Percentiles rank a stretch among this genome's conserved stretches.
Conservation (phyloP, 1,140 invertebrate species). For the Glossosoma conforme region DNA sequence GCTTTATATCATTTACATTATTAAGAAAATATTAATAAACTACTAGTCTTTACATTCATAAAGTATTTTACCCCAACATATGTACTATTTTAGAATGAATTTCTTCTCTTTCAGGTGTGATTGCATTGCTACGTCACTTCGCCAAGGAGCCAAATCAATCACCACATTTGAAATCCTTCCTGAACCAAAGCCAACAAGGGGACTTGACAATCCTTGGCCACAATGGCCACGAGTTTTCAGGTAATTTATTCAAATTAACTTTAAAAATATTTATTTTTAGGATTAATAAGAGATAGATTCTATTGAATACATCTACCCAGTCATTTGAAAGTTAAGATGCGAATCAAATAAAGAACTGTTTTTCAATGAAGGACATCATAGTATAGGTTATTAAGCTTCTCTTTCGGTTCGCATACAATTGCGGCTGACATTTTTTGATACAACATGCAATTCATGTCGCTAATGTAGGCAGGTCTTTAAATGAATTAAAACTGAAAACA, state of each 20-base stretch:
- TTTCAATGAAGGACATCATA: background rate
- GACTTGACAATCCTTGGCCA: conserved; percentile 94
- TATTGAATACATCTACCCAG: no score
- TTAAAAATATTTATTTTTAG: no score
- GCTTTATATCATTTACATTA: conserved; percentile 7
- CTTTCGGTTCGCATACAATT: background rate
- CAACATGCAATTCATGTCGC: background rate
- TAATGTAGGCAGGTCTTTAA: no score
- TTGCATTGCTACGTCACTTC: conserved; percentile 95
- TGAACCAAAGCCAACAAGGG: conserved; percentile 74
- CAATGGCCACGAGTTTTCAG: conserved; percentile 94
- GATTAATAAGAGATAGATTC: no score
- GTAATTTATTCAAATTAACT: no score
- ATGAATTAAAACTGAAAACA: no score
- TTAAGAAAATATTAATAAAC: no score
- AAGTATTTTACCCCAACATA: no score
- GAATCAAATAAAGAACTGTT: no score
- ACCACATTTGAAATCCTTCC: conserved; percentile 97
- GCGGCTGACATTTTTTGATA: background rate
- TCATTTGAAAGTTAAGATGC: no score
- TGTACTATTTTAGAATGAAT: background rate
- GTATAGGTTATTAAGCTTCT: background rate
- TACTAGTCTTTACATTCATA: no score
- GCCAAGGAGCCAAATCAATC: conserved; percentile 95
- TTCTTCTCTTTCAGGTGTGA: conserved; percentile 61